These are phyloP conservation scores for Ceryle rudis DNA, from an alignment of 2,797 vertebrate genomes.

Conservation along the genomic window DNA sequence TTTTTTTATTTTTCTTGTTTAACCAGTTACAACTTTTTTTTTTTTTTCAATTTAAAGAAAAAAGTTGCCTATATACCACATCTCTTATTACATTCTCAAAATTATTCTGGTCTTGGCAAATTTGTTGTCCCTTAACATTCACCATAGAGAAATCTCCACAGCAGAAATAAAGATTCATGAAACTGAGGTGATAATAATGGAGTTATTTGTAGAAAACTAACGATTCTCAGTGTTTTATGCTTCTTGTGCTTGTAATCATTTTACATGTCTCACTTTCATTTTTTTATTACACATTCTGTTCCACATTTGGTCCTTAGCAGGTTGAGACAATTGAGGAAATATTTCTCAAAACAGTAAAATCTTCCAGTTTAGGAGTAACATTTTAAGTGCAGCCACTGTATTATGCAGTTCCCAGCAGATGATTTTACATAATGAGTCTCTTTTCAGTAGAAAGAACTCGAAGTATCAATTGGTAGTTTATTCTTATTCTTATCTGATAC, in stretches of 20 bases:
- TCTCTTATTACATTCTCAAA: background rate
- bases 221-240: background rate
- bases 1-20: background rate
- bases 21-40: rapidly evolving
- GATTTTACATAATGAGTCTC: background rate
- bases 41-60: background rate
- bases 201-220: background rate
- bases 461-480: background rate
- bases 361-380: background rate
- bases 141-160: background rate
- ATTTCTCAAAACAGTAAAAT: background rate
- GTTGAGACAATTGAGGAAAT: background rate
- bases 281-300: conserved; percentile 40
- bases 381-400: background rate
- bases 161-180: background rate
- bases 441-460: background rate
- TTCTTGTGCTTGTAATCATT: background rate
- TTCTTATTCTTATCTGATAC: background rate
- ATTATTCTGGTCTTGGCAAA: background rate
- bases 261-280: conserved; percentile 2
- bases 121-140: background rate
- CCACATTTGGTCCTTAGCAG: background rate
- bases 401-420: background rate
- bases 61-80: background rate
- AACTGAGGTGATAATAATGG: background rate